Evolutionary conservation across 2,113 vertebrate species (phyloP), one percentile per base, ranked within the genome.

Genomic region (Chaetops frenatus): DNA sequence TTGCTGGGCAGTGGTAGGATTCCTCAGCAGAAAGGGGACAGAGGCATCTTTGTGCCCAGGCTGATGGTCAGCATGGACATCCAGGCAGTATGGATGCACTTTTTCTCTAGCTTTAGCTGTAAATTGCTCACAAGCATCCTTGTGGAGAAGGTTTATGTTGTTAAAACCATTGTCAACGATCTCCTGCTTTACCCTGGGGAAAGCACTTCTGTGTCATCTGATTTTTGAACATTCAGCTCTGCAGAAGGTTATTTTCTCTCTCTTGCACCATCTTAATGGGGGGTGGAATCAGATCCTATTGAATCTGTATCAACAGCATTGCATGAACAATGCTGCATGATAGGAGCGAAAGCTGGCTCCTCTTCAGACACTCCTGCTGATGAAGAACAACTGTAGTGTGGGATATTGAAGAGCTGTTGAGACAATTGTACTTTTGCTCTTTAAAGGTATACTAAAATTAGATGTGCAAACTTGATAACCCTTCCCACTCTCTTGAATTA

Each of bases 301-400:
- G 60, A 88, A 35, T 65, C 45, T 78, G n/a, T 7, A 3, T 51
- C 82, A 93, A 53, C 69, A 90, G 88, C 29, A 4, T 53, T 27
- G 38, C 45, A 29, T 45, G 51, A 81, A 95, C 76, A 88, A 48
- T 69, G 65, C n/a, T 81, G 71, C 65, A 15, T 33, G 76, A 95
- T 27, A 53, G 0, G 16, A 88, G 69, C 69, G 86, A 78, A 60
- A 1, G 5, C 72, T 53, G n/a, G 31, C 35, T 94, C 35, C 48
- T 93, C 90, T 96, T 88, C 90, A 96, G 88, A 48, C 45, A 31
- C 88, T 91, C 42, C 45, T 47, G 47, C 56, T 88, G 86, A 69
- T 65, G 84, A 86, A 89, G 83, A 89, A 42, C 76, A 54, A 74
- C n/a, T 83, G 31, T 29, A 78, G 69, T 33, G 69, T 74, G 60